phyloP scores from a whole-genome alignment of 2,113 vertebrate genomes.

The Gymnocephalus cernua region DNA sequence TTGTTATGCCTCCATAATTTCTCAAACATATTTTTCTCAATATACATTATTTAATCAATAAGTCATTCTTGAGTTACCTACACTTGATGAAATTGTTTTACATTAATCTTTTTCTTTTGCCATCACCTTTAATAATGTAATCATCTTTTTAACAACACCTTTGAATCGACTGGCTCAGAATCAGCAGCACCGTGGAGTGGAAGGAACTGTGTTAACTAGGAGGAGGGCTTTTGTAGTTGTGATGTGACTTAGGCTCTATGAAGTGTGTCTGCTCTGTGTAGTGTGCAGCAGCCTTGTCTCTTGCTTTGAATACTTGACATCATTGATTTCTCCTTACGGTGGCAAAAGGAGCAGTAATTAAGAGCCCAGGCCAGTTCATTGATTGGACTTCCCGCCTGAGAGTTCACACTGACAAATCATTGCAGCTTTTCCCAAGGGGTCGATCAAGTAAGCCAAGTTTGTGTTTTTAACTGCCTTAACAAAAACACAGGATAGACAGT shows the following conservation, averaged over 20 bases:
- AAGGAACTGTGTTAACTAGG: conserved; percentile 39
- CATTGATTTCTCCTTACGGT: conserved; percentile 91
- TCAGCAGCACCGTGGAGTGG: not conserved
- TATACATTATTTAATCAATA: conserved; percentile 13
- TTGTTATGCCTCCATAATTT: not conserved
- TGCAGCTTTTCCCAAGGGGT: conserved; percentile 83
- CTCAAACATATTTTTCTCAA: not conserved
- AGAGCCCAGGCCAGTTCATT: conserved; percentile 89
- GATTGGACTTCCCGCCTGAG: conserved; percentile 86
- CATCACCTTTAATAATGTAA: conserved; percentile 20
- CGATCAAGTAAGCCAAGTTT: conserved; percentile 81
- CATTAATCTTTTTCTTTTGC: conserved; percentile 3
- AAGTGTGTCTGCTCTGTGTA: conserved; percentile 67
- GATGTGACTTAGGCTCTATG: conserved; percentile 33
- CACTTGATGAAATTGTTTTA: conserved; percentile 19
- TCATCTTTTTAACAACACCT: conserved; percentile 21
- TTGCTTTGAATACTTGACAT: conserved; percentile 83
- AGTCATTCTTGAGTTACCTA: not conserved
- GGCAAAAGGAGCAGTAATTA: conserved; percentile 89
- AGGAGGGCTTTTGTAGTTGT: conserved; percentile 44
- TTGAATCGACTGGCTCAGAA: conserved; percentile 3
- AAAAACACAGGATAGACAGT: conserved; percentile 34
- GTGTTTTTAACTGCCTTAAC: conserved; percentile 65
- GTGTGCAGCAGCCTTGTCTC: conserved; percentile 46
- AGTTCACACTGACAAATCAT: conserved; percentile 86